phyloP scores from a whole-genome alignment of 2,888 invertebrate species.

The Metallyticus violacea region DNA sequence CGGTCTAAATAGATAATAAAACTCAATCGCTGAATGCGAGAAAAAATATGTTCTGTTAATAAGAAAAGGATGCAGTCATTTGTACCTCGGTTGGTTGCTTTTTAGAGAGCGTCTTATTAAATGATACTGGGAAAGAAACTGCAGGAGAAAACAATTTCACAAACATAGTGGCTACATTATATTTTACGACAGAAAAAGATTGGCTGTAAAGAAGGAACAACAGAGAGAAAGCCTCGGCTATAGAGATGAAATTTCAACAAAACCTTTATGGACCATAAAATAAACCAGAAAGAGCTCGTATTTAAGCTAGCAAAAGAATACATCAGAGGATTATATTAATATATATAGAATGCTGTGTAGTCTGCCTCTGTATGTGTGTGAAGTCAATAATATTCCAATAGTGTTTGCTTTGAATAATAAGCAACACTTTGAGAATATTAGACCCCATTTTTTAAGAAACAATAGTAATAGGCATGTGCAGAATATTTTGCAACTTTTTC shows the following conservation, averaged over 20 bases:
- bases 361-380: no score
- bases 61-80: not conserved
- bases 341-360: no score
- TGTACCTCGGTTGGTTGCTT: not conserved
- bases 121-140: not conserved
- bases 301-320: not conserved
- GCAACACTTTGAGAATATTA: no score
- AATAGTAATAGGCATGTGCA: no score
- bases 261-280: not conserved
- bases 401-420: no score
- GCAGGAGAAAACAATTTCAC: not conserved
- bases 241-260: not conserved
- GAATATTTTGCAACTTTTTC: no score
- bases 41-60: not conserved
- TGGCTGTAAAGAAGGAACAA: not conserved
- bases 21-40: no score
- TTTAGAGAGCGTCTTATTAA: not conserved
- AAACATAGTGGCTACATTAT: not conserved
- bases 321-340: no score
- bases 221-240: not conserved
- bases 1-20: no score
- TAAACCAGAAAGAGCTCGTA: not conserved
- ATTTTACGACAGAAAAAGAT: no score
- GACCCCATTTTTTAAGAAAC: no score
- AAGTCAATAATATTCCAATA: no score